Evolutionary conservation across 2,888 invertebrate species (phyloP).

Genomic region (Agrochola lota): DNA sequence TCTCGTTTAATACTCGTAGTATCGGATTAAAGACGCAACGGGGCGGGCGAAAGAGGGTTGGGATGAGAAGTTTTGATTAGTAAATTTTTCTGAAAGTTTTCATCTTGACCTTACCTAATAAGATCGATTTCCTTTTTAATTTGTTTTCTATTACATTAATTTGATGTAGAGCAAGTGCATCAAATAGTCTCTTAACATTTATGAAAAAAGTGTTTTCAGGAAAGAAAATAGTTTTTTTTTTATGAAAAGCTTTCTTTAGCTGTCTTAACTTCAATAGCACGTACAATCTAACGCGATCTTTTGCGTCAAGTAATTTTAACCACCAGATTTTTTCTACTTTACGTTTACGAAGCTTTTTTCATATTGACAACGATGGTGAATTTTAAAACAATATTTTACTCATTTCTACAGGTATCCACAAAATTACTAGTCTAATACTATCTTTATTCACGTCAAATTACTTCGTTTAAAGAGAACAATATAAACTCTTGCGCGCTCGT

Average conservation of each 20-base stretch:
- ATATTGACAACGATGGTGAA: neutral
- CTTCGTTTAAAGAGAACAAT: constrained; percentile 18
- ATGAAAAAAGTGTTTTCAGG: neutral
- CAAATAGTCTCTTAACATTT: neutral
- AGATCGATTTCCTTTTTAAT: neutral
- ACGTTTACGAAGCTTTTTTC: neutral
- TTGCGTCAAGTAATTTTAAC: neutral
- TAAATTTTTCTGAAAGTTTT: neutral
- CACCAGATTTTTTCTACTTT: neutral
- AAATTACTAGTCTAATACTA: constrained; percentile 14
- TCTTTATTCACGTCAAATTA: constrained; percentile 28
- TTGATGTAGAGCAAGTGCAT: neutral
- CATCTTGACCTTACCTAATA: neutral
- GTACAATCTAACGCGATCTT: neutral
- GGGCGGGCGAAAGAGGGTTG: neutral
- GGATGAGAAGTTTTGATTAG: neutral
- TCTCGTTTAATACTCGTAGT: too few species aligned
- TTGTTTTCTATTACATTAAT: neutral
- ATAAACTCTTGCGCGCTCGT: constrained; percentile 27
- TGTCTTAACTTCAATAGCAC: neutral
- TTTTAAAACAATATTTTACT: neutral
- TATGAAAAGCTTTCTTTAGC: too few species aligned
- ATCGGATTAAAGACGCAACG: neutral
- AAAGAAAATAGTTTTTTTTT: neutral
- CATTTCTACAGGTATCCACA: neutral